Conservation (phyloP, 2,797 vertebrate genomes). For the Silurus lanzhouensis region DNA sequence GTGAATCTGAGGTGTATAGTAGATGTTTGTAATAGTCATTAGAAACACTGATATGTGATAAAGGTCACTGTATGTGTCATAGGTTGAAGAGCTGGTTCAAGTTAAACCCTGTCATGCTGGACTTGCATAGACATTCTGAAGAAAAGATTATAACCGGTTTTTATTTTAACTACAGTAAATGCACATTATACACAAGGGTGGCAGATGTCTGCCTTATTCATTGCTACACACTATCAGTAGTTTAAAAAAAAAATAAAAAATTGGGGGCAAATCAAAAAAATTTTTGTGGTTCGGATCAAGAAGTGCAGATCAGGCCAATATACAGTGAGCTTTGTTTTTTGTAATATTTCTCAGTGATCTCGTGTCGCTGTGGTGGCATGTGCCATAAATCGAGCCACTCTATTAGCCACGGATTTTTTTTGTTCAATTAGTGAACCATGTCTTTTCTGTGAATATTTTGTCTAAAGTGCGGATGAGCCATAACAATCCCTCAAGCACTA, state of each 20-base stretch:
- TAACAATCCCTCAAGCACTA: neutral
- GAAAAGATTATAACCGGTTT: neutral
- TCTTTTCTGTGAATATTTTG: neutral
- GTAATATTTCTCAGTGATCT: neutral
- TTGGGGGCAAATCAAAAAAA: neutral
- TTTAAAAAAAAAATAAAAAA: conserved; percentile 31
- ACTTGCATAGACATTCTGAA: neutral
- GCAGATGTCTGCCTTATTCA: conserved; percentile 32
- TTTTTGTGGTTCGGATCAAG: conserved; percentile 29
- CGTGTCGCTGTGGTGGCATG: neutral
- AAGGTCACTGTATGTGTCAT: neutral
- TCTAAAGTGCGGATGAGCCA: neutral
- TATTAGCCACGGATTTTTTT: neutral
- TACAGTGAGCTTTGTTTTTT: neutral
- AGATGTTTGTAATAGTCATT: neutral
- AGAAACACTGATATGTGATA: neutral
- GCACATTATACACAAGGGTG: conserved; percentile 48
- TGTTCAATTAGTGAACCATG: neutral
- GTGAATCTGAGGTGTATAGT: neutral
- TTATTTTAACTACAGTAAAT: conserved; percentile 40
- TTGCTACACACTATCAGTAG: conserved; percentile 55
- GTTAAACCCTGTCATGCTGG: neutral
- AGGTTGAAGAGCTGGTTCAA: neutral
- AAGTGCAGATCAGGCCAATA: neutral
- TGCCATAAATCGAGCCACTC: neutral